Percentiles rank a stretch among this genome's conserved stretches.
These are phyloP conservation scores for Eulemur coronatus DNA, from an alignment of 2,797 vertebrate species.

Conservation along the genomic window DNA sequence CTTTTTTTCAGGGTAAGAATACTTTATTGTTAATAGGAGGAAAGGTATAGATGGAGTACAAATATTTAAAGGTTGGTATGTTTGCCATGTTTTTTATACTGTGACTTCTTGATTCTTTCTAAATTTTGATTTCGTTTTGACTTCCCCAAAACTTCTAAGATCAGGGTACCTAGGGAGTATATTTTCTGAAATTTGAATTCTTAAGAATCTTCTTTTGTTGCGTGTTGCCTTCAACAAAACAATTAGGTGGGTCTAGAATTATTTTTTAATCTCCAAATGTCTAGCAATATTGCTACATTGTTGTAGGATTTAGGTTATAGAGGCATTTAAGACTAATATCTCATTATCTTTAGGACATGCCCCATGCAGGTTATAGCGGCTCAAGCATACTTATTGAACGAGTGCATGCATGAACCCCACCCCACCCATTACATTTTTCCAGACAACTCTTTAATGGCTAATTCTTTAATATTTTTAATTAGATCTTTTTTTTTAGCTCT, in stretches of 20 bases:
- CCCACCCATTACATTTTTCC: neutral
- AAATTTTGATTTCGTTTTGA: neutral
- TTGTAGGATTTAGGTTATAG: neutral
- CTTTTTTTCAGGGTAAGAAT: neutral
- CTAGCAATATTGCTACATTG: neutral
- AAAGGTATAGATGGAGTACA: neutral
- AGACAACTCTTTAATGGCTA: neutral
- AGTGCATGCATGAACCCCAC: neutral
- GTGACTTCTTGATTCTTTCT: neutral
- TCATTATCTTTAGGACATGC: neutral
- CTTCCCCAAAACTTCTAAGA: neutral
- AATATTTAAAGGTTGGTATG: neutral
- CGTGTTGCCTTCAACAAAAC: neutral
- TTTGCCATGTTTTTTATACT: neutral
- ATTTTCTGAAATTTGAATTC: neutral
- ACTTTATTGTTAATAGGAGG: neutral
- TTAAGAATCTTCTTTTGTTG: neutral
- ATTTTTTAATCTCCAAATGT: neutral
- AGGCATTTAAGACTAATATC: neutral
- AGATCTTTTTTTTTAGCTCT: neutral
- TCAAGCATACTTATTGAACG: neutral
- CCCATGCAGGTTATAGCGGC: neutral
- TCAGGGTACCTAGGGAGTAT: neutral
- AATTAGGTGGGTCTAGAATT: neutral
- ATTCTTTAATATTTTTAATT: slow-evolving; percentile 47